phyloP scores from a whole-genome alignment of 2,113 vertebrate genomes.

The Urocynchramus pylzowi region DNA sequence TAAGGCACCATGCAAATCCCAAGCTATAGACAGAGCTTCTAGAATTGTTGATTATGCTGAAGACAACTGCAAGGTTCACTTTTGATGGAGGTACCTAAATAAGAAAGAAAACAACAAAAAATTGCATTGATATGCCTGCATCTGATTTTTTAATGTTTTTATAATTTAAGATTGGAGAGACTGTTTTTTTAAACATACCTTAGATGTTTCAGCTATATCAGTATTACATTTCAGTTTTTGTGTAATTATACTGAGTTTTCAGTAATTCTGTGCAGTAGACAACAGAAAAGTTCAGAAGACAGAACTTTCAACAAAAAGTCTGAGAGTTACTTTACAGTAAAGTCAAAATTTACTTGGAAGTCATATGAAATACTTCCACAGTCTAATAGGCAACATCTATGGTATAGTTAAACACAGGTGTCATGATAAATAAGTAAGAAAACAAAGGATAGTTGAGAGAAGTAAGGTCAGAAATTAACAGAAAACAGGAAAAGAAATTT shows the following conservation, averaged over 20 bases:
- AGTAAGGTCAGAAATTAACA: neutral
- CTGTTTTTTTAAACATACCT: rapidly evolving
- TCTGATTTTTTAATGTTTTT: neutral
- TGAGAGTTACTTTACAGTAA: neutral
- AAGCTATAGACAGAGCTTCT: neutral
- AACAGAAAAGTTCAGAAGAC: neutral
- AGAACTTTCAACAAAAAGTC: neutral
- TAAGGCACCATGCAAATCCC: neutral
- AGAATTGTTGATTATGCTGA: neutral
- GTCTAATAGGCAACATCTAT: neutral
- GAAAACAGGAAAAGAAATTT: neutral
- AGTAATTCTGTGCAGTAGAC: neutral
- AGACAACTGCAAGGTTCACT: neutral
- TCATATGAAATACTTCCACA: neutral
- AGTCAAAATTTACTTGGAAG: neutral
- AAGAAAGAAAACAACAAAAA: neutral
- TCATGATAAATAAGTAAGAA: neutral
- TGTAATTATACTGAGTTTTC: neutral
- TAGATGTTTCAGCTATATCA: neutral
- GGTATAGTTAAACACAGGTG: neutral
- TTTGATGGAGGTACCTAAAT: neutral
- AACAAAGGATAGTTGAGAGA: neutral
- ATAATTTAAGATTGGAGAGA: neutral
- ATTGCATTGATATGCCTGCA: rapidly evolving
- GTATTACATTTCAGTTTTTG: neutral